Percentiles rank a stretch among this genome's conserved stretches.
Conservation (phyloP, 1,140 invertebrate genomes). For the Drosophila willistoni region DNA sequence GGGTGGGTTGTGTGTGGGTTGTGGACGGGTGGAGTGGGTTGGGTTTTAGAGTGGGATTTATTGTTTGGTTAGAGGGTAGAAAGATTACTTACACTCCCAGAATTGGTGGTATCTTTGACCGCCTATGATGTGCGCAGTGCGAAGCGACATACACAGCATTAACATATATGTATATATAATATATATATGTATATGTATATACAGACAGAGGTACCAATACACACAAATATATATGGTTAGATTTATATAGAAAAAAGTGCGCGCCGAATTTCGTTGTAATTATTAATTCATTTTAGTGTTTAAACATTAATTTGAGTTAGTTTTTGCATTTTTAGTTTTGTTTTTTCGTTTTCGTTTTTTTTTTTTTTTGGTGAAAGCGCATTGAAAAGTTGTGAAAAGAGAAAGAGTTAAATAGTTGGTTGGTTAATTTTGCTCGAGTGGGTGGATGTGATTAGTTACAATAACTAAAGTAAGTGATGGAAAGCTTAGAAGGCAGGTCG, state of each 20-base stretch:
- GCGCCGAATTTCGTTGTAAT: slow-evolving; percentile 60
- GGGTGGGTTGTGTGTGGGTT: too few relatives aligned
- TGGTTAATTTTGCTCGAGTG: slow-evolving; percentile 69
- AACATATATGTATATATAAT: slow-evolving; percentile 37
- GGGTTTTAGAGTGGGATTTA: background rate
- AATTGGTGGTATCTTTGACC: slow-evolving; percentile 83
- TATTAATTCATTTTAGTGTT: slow-evolving; percentile 44
- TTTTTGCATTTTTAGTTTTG: slow-evolving; percentile 5
- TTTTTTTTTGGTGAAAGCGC: slow-evolving; percentile 77
- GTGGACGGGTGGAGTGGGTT: background rate
- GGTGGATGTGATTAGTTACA: slow-evolving; percentile 23
- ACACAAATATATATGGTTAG: slow-evolving; percentile 47
- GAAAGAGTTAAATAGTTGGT: slow-evolving; percentile 74
- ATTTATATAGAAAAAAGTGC: slow-evolving; percentile 43
- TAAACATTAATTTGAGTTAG: slow-evolving; percentile 39
- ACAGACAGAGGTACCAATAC: slow-evolving; percentile 54
- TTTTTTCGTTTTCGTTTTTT: slow-evolving; percentile 51
- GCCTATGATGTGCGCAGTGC: slow-evolving; percentile 78
- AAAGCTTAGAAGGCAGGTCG: slow-evolving; percentile 49
- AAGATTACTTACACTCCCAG: slow-evolving; percentile 83
- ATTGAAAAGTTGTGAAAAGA: slow-evolving; percentile 81
- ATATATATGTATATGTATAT: slow-evolving; percentile 22
- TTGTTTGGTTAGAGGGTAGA: slow-evolving; percentile 35
- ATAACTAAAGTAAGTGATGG: slow-evolving; percentile 47
- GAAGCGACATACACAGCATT: slow-evolving; percentile 67